Percentiles rank a stretch among this genome's conserved stretches.
Conservation (phyloP, 2,888 invertebrate genomes). For the Salticus scenicus region DNA sequence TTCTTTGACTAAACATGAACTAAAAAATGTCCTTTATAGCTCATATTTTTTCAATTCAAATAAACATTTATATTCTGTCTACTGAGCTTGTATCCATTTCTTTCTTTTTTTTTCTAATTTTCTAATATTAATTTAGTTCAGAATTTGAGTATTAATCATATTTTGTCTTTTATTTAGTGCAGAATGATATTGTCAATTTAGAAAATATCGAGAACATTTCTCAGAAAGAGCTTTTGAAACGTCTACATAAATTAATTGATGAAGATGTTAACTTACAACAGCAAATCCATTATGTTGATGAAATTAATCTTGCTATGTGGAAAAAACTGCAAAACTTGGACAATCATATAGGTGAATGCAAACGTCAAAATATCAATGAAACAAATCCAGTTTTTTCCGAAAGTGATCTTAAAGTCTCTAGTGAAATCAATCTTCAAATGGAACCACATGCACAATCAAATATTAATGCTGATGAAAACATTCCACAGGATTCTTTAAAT, state of each 20-base stretch:
- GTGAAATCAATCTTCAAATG: conserved; percentile 19
- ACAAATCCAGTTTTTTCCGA: conserved; percentile 37
- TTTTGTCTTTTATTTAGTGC: background rate
- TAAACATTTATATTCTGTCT: too few species aligned
- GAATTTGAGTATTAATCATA: too few species aligned
- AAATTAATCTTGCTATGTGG: conserved; percentile 68
- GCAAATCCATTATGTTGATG: conserved; percentile 62
- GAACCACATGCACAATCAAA: conserved; percentile 21
- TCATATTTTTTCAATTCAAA: too few species aligned
- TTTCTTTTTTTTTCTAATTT: too few species aligned
- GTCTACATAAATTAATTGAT: conserved; percentile 51
- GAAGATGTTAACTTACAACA: conserved; percentile 64
- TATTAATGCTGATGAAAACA: background rate
- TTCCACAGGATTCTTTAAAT: conserved; percentile 25
- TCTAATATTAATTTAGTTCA: too few species aligned
- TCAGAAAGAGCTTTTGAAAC: conserved; percentile 60
- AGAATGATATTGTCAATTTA: background rate
- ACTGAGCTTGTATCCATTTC: too few species aligned
- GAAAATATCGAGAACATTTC: background rate
- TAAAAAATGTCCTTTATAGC: too few species aligned
- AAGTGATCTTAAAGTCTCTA: conserved; percentile 28
- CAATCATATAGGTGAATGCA: conserved; percentile 63
- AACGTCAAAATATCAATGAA: conserved; percentile 45
- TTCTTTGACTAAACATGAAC: too few species aligned
- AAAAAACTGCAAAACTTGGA: conserved; percentile 68